Percentiles rank a stretch among this genome's conserved stretches.
phyloP scores from a whole-genome alignment of 2,888 invertebrate genomes.

The Harmothoe impar region DNA sequence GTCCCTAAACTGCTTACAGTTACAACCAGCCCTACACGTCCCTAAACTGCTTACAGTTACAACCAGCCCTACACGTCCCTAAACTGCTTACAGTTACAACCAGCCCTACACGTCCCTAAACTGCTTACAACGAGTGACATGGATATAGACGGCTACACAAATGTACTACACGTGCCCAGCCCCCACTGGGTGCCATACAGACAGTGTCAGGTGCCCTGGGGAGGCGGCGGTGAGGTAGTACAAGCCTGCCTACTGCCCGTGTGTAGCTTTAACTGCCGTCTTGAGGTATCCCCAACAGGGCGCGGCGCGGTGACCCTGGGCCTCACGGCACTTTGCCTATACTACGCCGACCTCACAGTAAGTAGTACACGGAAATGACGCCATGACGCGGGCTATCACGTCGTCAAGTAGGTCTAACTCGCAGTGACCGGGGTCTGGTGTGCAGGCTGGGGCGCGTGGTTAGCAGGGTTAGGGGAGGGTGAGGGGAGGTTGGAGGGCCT shows the following conservation, averaged over 20 bases:
- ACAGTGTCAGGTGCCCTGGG: no score
- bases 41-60: no score
- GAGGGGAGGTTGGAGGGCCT: not conserved
- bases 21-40: no score
- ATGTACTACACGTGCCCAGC: no score
- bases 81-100: no score
- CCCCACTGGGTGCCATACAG: no score
- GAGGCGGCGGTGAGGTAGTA: no score
- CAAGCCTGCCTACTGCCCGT: not conserved
- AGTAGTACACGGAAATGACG: slow-evolving; percentile 46
- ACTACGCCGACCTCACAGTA: not conserved
- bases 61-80: no score
- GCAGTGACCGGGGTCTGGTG: not conserved
- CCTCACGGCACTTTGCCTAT: not conserved
- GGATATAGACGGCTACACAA: no score
- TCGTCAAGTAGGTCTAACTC: not conserved
- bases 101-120: no score
- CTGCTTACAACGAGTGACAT: no score
- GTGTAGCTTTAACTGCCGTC: not conserved
- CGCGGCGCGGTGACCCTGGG: not conserved
- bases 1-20: no score
- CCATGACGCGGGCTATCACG: not conserved
- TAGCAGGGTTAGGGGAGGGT: not conserved
- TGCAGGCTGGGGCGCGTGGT: not conserved
- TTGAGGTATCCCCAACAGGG: not conserved